Evolutionary conservation across 2,113 vertebrate genomes (phyloP).

Genomic region (Silurus meridionalis): DNA sequence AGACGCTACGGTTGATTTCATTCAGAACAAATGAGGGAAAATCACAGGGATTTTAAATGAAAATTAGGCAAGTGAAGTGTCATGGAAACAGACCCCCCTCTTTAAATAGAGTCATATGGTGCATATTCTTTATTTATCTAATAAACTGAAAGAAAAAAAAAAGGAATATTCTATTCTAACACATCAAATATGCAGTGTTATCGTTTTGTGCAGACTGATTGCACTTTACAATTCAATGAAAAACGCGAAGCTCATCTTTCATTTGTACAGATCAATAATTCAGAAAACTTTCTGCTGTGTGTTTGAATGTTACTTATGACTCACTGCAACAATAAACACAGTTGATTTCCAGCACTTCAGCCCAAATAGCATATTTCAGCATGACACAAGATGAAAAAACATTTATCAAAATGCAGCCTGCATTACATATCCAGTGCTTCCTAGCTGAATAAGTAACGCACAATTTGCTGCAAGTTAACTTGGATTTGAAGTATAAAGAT

Average conservation of each 20-base stretch:
- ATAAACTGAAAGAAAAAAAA: not conserved
- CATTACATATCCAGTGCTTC: not conserved
- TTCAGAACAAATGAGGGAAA: not conserved
- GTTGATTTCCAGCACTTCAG: not conserved
- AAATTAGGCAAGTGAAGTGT: not conserved
- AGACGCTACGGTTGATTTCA: not conserved
- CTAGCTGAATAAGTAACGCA: not conserved
- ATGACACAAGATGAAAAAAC: not conserved
- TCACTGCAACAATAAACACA: not conserved
- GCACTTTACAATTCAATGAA: not conserved
- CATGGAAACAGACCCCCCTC: conserved; percentile 7
- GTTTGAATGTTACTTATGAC: conserved; percentile 36
- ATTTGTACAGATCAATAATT: conserved; percentile 3
- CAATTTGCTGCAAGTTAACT: not conserved
- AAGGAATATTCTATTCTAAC: not conserved
- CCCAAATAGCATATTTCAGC: conserved; percentile 12
- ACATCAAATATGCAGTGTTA: not conserved
- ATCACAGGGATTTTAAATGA: not conserved
- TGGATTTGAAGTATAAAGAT: not conserved
- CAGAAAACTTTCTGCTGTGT: not conserved
- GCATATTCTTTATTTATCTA: not conserved
- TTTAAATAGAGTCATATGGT: not conserved
- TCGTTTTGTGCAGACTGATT: not conserved
- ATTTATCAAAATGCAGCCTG: not conserved
- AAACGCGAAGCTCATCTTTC: not conserved